Base-by-base conservation (phyloP, 1,140 invertebrate species). In the Drosophila pruinosa region DNA sequence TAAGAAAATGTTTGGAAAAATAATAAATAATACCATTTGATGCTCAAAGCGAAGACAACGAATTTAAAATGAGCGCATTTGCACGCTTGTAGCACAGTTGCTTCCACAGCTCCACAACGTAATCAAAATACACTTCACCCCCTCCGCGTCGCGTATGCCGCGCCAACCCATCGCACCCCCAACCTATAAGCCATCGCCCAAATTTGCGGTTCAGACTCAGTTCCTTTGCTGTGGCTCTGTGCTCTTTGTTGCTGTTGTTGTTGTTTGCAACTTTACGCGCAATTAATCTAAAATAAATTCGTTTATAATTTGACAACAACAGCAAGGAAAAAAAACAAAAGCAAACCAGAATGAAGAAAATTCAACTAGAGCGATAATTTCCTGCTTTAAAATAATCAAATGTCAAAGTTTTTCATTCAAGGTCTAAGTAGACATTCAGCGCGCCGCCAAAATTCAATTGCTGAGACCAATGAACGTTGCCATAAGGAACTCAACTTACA, bases 261-360 rank as follows among this genome's bases (percentile, higher is more conserved):
- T 52, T 89, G 76, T 88, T 88, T 89, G 81, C 75, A 83, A 83
- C 82, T 90, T 89, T 90, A 90, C 88, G 88, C 88, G 76, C 88
- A 90, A 90, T 90, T 90, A 90, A 90, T 90, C 82, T 83, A 88
- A 90, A 88, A 90, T 75, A 88, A 90, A 90, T 90, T 90, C 82
- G 79, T 90, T 90, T 90, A 90, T 90, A 90, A 90, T 90, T 90
- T 90, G 77, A 74, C 88, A 85, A 85, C 81, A 76, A 64, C 38
- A 67, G 4, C 31, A 36, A 24, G 10, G n/a, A n/a, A 74, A 57
- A 57, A 36, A 8, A 8, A 28, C 34, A 41, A 56, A 21, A 69
- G 52, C 19, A 64, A 65, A 50, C 56, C 34, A 64, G 12, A 26
- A 45, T 14, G 7, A 50, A 8, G 7, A 22, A 43, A 64, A 45